Conservation (phyloP, 1,140 invertebrate genomes). For the Chrysomallon squamiferum region DNA sequence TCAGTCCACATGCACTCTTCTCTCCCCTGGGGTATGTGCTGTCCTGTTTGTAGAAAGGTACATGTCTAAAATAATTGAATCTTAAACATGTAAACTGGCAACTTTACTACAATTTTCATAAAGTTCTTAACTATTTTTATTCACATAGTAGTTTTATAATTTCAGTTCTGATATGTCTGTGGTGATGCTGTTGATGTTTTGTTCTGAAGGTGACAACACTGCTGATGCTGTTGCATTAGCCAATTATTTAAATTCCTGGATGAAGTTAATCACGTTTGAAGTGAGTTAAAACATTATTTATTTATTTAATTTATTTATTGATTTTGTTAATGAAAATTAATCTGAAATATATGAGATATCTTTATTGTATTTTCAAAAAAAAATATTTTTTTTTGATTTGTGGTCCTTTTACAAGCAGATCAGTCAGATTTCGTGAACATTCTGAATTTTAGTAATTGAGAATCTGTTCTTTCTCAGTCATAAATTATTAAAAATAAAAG, state of each 20-base stretch:
- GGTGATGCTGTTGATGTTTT: conserved; percentile 73
- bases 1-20: too few species aligned
- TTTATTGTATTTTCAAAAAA: neutral
- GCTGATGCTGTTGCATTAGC: conserved; percentile 73
- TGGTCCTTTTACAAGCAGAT: neutral
- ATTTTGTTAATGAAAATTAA: neutral
- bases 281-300: conserved; percentile 14
- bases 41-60: too few species aligned
- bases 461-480: neutral
- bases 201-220: conserved; percentile 80
- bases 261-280: conserved; percentile 60
- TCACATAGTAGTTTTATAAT: conserved; percentile 13
- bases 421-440: neutral
- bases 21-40: too few species aligned
- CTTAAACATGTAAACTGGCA: too few species aligned
- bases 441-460: neutral
- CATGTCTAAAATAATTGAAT: too few species aligned
- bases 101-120: too few species aligned
- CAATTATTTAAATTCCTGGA: conserved; percentile 67
- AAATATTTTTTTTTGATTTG: neutral
- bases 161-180: conserved; percentile 64
- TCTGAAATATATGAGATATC: neutral
- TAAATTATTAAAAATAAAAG: too few species aligned
- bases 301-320: neutral
- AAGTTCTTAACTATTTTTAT: too few species aligned